These are phyloP conservation scores for Sarcophaga subvicina DNA, from an alignment of 2,888 invertebrate genomes.

Conservation along the genomic window DNA sequence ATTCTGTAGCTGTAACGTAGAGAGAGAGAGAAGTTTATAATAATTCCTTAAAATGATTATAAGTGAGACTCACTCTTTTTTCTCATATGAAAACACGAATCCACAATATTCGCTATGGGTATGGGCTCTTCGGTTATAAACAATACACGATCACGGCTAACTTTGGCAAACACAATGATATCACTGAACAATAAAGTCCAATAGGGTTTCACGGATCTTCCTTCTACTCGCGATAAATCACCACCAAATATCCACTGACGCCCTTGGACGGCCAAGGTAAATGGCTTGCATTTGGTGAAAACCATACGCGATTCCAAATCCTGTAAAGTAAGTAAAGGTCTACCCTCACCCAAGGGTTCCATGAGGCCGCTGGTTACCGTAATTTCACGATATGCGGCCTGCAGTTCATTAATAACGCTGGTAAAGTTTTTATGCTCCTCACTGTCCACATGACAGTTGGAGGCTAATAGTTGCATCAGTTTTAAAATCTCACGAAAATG, in stretches of 20 bases:
- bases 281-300: slow-evolving; percentile 95
- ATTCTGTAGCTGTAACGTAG: slow-evolving; percentile 88
- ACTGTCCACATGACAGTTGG: slow-evolving; percentile 81
- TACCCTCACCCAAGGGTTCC: slow-evolving; percentile 92
- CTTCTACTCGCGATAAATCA: slow-evolving; percentile 91
- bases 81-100: slow-evolving; percentile 92
- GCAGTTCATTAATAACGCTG: slow-evolving; percentile 81
- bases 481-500: slow-evolving; percentile 88
- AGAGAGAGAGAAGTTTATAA: not conserved
- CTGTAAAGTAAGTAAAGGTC: slow-evolving; percentile 90
- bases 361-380: slow-evolving; percentile 92
- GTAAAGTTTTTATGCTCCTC: slow-evolving; percentile 82
- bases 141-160: slow-evolving; percentile 92
- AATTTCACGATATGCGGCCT: slow-evolving; percentile 90
- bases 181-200: slow-evolving; percentile 94
- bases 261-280: slow-evolving; percentile 91
- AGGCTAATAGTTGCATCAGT: slow-evolving; percentile 83
- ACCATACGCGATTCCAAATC: slow-evolving; percentile 94
- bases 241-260: slow-evolving; percentile 96
- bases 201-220: slow-evolving; percentile 90
- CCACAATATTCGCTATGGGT: slow-evolving; percentile 89
- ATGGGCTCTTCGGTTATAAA: slow-evolving; percentile 95
- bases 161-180: slow-evolving; percentile 92
- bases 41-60: not conserved
- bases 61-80: slow-evolving; percentile 86